Evolutionary conservation across 2,113 vertebrate species (phyloP), one percentile per base, ranked within the genome.

Genomic region (Thermophis baileyi): DNA sequence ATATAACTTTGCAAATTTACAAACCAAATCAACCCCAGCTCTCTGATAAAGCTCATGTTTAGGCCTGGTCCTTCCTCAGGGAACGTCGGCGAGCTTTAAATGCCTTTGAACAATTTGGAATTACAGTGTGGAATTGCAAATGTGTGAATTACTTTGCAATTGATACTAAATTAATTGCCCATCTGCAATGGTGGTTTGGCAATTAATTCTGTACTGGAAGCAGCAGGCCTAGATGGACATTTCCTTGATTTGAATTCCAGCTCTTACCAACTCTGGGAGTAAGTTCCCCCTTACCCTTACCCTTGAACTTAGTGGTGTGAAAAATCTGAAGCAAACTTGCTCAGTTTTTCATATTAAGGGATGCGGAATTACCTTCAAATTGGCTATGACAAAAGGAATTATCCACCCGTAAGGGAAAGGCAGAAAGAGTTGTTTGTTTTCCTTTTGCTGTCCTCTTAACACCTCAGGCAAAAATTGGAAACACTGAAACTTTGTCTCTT

Each of bases 61-160:
- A 20, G 14, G 24, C 24, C 10, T 50, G n/a, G 24, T 50, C 60
- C 2, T 92, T 63, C 91, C 87, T 53, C 22, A 12, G 57, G 60
- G 57, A 46, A 51, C 2, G 16, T 18, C 4, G 44, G 51, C 2
- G 60, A 88, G 74, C 86, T 92, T 92, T 88, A 88, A 88, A 50
- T 74, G 86, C 6, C 49, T 92, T 69, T 74, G 57, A 88, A 74
- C 44, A 92, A 88, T 92, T 92, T 63, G 88, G 86, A 92, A 88
- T 92, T 88, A 24, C 57, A 40, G 20, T 50, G 20, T 44, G 57
- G 91, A 92, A 88, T 40, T 74, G 86, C 57, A 74, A 88, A 92
- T 35, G 14, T 88, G 50, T 11, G 47, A 92, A 69, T 92, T 92
- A 69, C 86, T 30, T 74, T 92, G 57, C 91, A 63, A 69, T 3